Evolutionary conservation across 2,797 vertebrate genomes (phyloP), one percentile per base, ranked within the genome.

Genomic region (Eulemur coronatus): DNA sequence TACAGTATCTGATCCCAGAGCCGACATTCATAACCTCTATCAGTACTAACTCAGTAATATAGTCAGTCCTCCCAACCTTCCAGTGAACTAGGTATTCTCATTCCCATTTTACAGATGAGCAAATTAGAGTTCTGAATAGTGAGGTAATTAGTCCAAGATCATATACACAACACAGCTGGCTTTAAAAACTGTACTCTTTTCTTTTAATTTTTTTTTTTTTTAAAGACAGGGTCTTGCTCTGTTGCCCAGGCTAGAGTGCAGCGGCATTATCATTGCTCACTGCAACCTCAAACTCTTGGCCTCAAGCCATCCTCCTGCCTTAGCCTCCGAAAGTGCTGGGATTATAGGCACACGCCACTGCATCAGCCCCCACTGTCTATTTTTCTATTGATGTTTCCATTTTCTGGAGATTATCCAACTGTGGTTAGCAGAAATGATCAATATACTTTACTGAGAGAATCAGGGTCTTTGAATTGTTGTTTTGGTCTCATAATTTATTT

Each of bases 401-500:
- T 94, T 95, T 94, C 48, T 59, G 43, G 70, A 87, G n/a, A 55
- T 85, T 52, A 35, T 46, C 81, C 8, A 81, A 35, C 70, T 55
- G 18, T 2, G 30, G 43, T 82, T 82, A 89, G 89, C 89, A 84
- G 55, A 90, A 43, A 30, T 28, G 87, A 48, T 90, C 69, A 70
- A 14, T 72, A 50, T 61, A 48, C 69, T 86, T 94, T 70, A 52
- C 52, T 13, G 20, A 48, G 38, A 79, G 65, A 18, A 4, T 90
- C 57, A 12, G 26, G 55, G 43, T 59, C 63, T 84, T 94, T 84
- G 63, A 90, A 70, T 46, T 79, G 30, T 84, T 94, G 35, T 87
- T 95, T 79, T n/a, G 52, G 24, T 94, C 78, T 90, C 76, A 43
- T 38, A 26, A 57, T 59, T 85, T 88, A 33, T 69, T 96, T 91